Percentiles rank a stretch among this genome's conserved stretches.
phyloP scores from a whole-genome alignment of 2,888 invertebrate species.

The Petrolisthes manimaculis region DNA sequence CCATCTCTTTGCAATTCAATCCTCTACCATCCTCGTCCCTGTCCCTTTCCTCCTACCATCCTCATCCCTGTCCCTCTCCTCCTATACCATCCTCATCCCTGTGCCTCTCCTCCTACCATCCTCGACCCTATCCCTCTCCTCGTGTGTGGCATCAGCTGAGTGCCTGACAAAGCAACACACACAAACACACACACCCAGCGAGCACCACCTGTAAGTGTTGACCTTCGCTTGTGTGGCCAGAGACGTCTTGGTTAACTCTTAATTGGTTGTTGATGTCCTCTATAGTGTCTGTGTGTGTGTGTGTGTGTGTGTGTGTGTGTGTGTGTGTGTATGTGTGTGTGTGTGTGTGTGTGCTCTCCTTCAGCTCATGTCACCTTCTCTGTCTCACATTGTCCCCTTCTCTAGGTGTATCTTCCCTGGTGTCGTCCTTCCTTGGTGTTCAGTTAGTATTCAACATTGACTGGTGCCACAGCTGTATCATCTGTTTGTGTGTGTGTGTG shows the following conservation, averaged over 20 bases:
- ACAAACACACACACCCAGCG: too few species aligned
- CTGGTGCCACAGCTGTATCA: too few species aligned
- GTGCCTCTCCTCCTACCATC: background rate
- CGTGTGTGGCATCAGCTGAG: too few species aligned
- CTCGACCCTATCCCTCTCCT: background rate
- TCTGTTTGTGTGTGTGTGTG: background rate
- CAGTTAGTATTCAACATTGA: background rate
- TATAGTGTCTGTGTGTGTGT: too few species aligned
- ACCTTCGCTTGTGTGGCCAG: conserved; percentile 2
- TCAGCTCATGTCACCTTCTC: background rate
- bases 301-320: too few species aligned
- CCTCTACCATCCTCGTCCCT: background rate
- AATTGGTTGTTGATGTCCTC: too few species aligned
- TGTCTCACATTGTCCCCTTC: background rate
- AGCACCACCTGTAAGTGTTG: conserved; percentile 13
- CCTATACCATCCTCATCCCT: background rate
- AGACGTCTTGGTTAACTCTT: too few species aligned
- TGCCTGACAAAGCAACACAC: too few species aligned
- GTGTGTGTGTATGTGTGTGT: too few species aligned
- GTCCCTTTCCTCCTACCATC: background rate
- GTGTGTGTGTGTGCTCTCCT: too few species aligned
- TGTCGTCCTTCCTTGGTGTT: background rate
- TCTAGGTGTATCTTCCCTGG: background rate
- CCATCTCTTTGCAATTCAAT: background rate
- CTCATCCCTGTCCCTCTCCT: background rate